Conservation (phyloP, 2,888 invertebrate species). For the Synanthedon tipuliformis region DNA sequence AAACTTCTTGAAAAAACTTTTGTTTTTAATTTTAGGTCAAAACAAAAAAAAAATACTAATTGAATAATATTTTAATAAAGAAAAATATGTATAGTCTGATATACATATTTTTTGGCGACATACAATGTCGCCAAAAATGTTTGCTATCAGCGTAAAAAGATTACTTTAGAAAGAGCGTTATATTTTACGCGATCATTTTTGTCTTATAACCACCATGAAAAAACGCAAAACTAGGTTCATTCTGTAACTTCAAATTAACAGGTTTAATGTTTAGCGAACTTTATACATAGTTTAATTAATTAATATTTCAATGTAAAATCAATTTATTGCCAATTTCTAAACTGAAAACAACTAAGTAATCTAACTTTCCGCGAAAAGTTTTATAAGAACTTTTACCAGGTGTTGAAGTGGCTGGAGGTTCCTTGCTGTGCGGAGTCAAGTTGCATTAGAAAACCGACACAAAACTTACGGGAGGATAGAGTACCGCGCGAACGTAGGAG, state of each 20-base stretch:
- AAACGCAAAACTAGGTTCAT: background rate
- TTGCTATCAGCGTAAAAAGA: conserved; percentile 11
- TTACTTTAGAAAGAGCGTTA: too few species aligned
- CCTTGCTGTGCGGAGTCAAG: conserved; percentile 22
- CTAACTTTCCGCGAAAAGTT: conserved; percentile 21
- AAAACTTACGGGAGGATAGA: conserved; percentile 45
- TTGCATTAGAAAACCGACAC: conserved; percentile 33
- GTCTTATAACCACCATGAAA: too few species aligned
- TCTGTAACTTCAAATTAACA: too few species aligned
- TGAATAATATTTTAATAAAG: too few species aligned
- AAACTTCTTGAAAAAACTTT: too few species aligned
- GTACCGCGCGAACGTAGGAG: conserved; percentile 20
- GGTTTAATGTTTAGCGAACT: conserved; percentile 10
- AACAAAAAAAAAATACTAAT: too few species aligned
- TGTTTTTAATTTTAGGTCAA: too few species aligned
- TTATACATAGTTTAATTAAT: conserved; percentile 12
- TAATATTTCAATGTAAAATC: conserved; percentile 11
- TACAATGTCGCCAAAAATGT: conserved; percentile 24
- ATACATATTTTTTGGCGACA: too few species aligned
- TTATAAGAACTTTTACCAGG: background rate
- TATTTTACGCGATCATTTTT: too few species aligned
- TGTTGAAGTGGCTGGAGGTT: background rate
- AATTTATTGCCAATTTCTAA: conserved; percentile 29
- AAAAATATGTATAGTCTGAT: too few species aligned
- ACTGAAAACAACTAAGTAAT: conserved; percentile 26